Evolutionary conservation across 2,888 invertebrate genomes (phyloP).

Genomic region (Lordiphosa fenestrarum): DNA sequence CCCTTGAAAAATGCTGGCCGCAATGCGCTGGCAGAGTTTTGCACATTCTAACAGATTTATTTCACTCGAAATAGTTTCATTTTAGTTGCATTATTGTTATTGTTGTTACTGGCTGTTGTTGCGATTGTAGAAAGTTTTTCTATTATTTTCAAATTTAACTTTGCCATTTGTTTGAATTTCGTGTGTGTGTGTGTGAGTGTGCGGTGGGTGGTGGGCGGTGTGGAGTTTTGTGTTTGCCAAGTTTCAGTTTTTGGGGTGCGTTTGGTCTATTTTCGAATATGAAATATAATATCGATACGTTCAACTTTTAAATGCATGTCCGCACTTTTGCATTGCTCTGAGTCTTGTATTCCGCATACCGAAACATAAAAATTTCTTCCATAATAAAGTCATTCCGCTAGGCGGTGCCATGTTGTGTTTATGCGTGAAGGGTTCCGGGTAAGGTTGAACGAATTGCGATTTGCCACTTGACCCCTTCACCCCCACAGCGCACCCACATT

Average conservation of each 20-base stretch:
- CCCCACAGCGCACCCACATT: conserved; percentile 45
- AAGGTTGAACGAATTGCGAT: conserved; percentile 42
- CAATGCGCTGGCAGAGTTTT: conserved; percentile 67
- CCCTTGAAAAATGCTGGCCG: conserved; percentile 49
- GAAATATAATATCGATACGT: conserved; percentile 54
- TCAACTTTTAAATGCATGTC: conserved; percentile 47
- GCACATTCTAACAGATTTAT: conserved; percentile 73
- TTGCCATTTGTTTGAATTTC: conserved; percentile 71
- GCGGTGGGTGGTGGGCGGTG: background rate
- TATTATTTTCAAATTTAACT: conserved; percentile 77
- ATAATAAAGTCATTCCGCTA: conserved; percentile 60
- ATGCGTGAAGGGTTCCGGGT: conserved; percentile 51
- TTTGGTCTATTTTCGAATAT: conserved; percentile 48
- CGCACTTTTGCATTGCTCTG: conserved; percentile 9
- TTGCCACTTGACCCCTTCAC: conserved; percentile 33
- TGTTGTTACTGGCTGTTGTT: conserved; percentile 52
- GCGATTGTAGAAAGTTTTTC: conserved; percentile 71
- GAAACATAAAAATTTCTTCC: background rate
- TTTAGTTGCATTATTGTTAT: conserved; percentile 74
- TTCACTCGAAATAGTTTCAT: conserved; percentile 74
- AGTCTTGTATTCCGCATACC: background rate
- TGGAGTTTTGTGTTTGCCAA: conserved; percentile 27
- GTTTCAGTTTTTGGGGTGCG: conserved; percentile 16
- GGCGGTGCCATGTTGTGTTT: conserved; percentile 49
- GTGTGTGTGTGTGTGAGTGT: conserved; percentile 25